These are phyloP conservation scores for Penaeus indicus DNA, from an alignment of 1,140 invertebrate species.

Conservation along the genomic window DNA sequence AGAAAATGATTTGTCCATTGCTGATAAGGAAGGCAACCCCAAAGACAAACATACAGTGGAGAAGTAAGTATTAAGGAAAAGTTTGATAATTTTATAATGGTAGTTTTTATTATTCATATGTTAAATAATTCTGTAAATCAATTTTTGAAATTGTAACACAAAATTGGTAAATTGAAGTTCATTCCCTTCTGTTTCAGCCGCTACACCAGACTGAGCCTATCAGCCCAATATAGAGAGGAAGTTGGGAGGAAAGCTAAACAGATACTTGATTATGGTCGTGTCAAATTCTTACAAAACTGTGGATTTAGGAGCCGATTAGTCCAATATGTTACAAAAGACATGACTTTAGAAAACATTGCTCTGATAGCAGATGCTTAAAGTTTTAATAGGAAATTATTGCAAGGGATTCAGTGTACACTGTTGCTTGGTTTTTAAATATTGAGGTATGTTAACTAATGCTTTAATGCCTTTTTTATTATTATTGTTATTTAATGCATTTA, in stretches of 20 bases:
- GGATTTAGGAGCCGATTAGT: conserved; percentile 77
- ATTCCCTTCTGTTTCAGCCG: conserved; percentile 46
- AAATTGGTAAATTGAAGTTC: background rate
- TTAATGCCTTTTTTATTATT: no score
- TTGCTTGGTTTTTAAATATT: background rate
- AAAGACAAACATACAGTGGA: conserved; percentile 14
- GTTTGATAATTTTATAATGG: no score
- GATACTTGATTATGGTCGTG: conserved; percentile 81
- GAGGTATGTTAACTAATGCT: no score
- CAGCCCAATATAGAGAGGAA: conserved; percentile 74
- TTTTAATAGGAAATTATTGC: background rate
- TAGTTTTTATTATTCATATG: no score
- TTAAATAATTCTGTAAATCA: background rate
- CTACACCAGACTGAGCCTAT: conserved; percentile 68
- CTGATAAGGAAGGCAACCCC: conserved; percentile 14
- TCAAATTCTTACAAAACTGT: conserved; percentile 75
- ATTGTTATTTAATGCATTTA: no score
- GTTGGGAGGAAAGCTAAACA: conserved; percentile 82
- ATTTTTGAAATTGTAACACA: background rate
- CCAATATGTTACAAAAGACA: conserved; percentile 76
- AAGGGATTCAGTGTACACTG: background rate
- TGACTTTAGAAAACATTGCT: conserved; percentile 85
- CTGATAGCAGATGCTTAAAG: conserved; percentile 74
- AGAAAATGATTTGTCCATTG: background rate
- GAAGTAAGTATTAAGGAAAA: conserved; percentile 32